These are phyloP conservation scores for Cydia strobilella DNA, from an alignment of 1,140 invertebrate species.

Conservation along the genomic window DNA sequence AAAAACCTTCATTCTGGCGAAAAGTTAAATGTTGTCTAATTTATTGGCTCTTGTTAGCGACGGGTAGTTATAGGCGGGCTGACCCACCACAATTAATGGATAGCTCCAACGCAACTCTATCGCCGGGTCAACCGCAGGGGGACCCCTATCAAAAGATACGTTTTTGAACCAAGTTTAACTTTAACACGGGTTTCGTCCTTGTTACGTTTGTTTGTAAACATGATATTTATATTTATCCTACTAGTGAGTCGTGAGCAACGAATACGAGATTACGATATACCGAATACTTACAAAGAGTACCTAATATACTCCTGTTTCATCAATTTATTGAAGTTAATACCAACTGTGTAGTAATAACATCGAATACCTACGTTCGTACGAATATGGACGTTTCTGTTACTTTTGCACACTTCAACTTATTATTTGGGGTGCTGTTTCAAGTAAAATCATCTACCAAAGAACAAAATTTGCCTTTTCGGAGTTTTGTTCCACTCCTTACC, in stretches of 20 bases:
- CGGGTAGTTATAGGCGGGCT: constrained; percentile 10
- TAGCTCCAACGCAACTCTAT: constrained; percentile 44
- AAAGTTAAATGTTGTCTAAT: constrained; percentile 18
- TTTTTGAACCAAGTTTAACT: constrained; percentile 18
- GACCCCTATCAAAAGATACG: constrained; percentile 43
- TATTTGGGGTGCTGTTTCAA: no score
- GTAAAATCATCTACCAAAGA: no score
- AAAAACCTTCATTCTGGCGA: neutral
- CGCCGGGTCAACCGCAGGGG: constrained; percentile 41
- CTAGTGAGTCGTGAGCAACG: no score
- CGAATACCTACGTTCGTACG: no score
- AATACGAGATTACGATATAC: no score
- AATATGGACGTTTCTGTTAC: no score
- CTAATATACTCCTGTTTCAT: no score
- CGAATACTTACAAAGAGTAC: no score
- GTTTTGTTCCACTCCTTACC: neutral
- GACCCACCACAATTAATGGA: constrained; percentile 43
- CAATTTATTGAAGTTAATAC: no score
- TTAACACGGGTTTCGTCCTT: neutral
- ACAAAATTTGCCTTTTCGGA: no score
- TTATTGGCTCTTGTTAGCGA: constrained; percentile 14
- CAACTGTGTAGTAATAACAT: no score
- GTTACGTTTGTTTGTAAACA: constrained; percentile 1
- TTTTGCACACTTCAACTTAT: no score
- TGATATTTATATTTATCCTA: neutral